Evolutionary conservation across 2,888 invertebrate genomes (phyloP).

Genomic region (Lasioglossum villosulum): DNA sequence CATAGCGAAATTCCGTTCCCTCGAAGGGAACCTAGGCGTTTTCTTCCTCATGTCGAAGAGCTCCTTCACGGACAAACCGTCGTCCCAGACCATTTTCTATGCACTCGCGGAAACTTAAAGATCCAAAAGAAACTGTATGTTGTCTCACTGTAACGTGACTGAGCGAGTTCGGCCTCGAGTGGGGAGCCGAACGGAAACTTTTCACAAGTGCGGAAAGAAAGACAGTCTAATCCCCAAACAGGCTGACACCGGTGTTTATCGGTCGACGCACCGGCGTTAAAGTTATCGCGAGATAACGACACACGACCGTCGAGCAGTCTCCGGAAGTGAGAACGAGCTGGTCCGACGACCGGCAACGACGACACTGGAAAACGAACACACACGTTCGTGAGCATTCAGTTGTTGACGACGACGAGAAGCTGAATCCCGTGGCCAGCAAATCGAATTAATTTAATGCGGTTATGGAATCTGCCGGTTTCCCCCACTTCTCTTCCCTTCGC

Average conservation of each 20-base stretch:
- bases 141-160: not conserved
- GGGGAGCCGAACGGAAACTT: not conserved
- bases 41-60: constrained; percentile 84
- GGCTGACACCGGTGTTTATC: not conserved
- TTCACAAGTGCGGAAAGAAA: not conserved
- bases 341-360: constrained; percentile 33
- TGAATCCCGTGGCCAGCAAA: constrained; percentile 54
- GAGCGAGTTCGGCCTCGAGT: not conserved
- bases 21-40: constrained; percentile 89
- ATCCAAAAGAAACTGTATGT: too few species aligned
- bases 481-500: not conserved
- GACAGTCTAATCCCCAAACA: not conserved
- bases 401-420: constrained; percentile 3
- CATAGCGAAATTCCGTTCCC: constrained; percentile 89
- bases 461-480: constrained; percentile 50
- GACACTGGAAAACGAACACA: constrained; percentile 57
- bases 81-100: constrained; percentile 79
- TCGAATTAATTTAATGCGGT: constrained; percentile 75
- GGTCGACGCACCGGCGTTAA: not conserved
- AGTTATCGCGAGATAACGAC: constrained; percentile 22
- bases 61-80: constrained; percentile 79
- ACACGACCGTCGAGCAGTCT: not conserved
- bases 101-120: not conserved
- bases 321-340: constrained; percentile 14
- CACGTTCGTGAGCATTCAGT: not conserved